Percentiles rank a stretch among this genome's conserved stretches.
Conservation (phyloP, 2,797 vertebrate species). For the Galago senegalensis region DNA sequence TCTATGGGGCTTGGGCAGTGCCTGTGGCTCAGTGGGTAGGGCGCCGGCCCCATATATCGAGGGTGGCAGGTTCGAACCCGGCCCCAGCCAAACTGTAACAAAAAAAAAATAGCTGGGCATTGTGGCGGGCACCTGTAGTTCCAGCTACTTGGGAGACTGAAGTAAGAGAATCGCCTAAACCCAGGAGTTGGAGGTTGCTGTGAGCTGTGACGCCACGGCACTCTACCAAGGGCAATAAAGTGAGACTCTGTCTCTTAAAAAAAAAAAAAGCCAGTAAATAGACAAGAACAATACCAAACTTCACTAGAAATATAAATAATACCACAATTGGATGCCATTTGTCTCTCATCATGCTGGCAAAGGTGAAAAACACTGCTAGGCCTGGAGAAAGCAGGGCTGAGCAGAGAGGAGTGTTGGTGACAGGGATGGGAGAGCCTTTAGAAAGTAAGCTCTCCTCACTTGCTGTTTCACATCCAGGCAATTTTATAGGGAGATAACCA, state of each 20-base stretch:
- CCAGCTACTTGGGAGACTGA: too few species aligned
- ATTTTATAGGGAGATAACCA: neutral
- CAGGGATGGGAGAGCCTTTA: neutral
- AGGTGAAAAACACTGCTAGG: slow-evolving; percentile 1
- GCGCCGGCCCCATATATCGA: too few species aligned
- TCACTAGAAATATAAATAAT: neutral
- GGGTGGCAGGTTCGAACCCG: too few species aligned
- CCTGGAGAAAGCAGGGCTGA: neutral
- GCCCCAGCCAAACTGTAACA: too few species aligned
- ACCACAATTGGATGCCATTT: neutral
- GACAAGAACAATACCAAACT: neutral
- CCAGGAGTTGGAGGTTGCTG: too few species aligned
- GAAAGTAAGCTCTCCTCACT: neutral
- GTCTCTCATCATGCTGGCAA: neutral
- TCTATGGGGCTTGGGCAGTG: neutral
- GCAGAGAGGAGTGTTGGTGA: neutral
- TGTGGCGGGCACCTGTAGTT: too few species aligned
- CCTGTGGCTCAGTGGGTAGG: too few species aligned
- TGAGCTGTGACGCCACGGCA: too few species aligned
- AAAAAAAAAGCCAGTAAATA: neutral
- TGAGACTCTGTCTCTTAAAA: too few species aligned
- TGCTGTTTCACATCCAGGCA: neutral
- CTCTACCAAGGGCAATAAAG: too few species aligned
- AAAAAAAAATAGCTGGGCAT: too few species aligned
- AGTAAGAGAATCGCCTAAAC: too few species aligned